A percentile compares a stretch with the other conserved stretches of the same genome.
These are phyloP conservation scores for Sebastes baramenuke DNA, from an alignment of 2,797 vertebrate species.

Conservation along the genomic window DNA sequence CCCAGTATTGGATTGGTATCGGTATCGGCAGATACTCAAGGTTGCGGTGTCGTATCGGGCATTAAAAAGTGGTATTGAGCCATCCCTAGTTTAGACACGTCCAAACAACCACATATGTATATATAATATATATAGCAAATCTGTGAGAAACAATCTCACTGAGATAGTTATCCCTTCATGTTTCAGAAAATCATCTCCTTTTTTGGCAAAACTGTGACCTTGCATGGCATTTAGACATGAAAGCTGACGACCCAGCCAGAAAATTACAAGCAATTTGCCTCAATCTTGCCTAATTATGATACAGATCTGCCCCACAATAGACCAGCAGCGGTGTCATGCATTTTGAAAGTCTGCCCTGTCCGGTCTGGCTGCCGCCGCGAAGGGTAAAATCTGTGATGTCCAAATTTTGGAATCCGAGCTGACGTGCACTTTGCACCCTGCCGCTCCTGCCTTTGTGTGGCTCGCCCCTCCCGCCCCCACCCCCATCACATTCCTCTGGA, in stretches of 20 bases:
- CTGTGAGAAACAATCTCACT: not conserved
- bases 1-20: too few species aligned
- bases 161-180: not conserved
- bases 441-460: slow-evolving; percentile 62
- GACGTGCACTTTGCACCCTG: slow-evolving; percentile 76
- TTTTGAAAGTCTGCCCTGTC: slow-evolving; percentile 54
- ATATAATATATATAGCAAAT: not conserved
- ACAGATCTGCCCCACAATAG: slow-evolving; percentile 72
- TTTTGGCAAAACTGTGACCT: slow-evolving; percentile 34
- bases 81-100: too few species aligned
- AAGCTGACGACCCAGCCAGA: slow-evolving; percentile 68
- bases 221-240: slow-evolving; percentile 61
- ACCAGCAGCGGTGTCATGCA: slow-evolving; percentile 53
- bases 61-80: too few species aligned
- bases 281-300: slow-evolving; percentile 78
- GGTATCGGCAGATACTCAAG: too few species aligned
- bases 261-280: slow-evolving; percentile 76
- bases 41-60: too few species aligned
- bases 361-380: slow-evolving; percentile 38
- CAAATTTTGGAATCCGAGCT: slow-evolving; percentile 78
- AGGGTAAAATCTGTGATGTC: slow-evolving; percentile 68
- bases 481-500: slow-evolving; percentile 62
- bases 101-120: too few species aligned
- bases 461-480: not conserved
- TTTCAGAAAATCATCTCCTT: not conserved